Conservation (phyloP, 2,888 invertebrate species). For the Drosophila austrosaltans region DNA sequence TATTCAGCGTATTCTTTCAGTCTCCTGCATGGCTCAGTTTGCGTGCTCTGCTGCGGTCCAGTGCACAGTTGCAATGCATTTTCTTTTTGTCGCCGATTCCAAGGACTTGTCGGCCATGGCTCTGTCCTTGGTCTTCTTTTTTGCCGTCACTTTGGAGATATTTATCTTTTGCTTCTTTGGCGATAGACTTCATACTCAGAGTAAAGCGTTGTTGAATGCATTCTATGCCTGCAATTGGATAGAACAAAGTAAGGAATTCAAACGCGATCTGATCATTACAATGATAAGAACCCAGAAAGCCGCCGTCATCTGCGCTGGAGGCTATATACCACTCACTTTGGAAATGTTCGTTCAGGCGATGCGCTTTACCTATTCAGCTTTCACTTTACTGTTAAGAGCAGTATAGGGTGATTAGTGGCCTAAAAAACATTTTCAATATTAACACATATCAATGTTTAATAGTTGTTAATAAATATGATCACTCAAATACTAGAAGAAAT, state of each 20-base stretch:
- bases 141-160: slow-evolving; percentile 85
- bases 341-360: slow-evolving; percentile 85
- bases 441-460: no score
- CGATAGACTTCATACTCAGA: slow-evolving; percentile 84
- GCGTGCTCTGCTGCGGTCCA: slow-evolving; percentile 83
- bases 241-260: slow-evolving; percentile 84
- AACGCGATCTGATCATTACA: slow-evolving; percentile 84
- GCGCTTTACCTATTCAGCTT: slow-evolving; percentile 74
- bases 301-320: slow-evolving; percentile 85
- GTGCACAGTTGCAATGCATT: slow-evolving; percentile 84
- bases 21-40: slow-evolving; percentile 85
- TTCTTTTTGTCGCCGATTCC: slow-evolving; percentile 82
- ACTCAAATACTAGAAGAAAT: no score
- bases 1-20: slow-evolving; percentile 84
- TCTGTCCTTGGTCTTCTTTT: slow-evolving; percentile 81
- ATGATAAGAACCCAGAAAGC: slow-evolving; percentile 85
- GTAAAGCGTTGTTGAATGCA: slow-evolving; percentile 84
- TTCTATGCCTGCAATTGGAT: slow-evolving; percentile 86
- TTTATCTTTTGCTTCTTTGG: slow-evolving; percentile 86
- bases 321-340: slow-evolving; percentile 84
- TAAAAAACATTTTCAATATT: no score
- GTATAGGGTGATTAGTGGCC: not conserved
- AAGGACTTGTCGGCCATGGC: slow-evolving; percentile 68
- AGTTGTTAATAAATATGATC: no score
- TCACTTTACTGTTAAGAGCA: slow-evolving; percentile 70